Percentiles rank a stretch among this genome's conserved stretches.
Evolutionary conservation across 2,113 vertebrate genomes (phyloP).

Genomic region (Trichomycterus rosablanca): DNA sequence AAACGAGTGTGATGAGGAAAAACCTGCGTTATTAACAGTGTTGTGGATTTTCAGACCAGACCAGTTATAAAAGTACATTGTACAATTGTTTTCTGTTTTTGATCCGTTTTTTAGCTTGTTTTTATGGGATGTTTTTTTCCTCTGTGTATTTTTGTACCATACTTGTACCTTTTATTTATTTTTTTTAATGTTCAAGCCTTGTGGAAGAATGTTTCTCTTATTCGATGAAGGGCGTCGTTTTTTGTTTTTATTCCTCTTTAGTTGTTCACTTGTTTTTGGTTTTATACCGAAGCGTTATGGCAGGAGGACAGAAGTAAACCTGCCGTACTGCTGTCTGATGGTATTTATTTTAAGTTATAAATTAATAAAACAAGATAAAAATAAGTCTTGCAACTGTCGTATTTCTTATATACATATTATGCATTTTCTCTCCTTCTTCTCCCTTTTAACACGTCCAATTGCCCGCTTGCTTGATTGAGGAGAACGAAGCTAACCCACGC

Average conservation of each 20-base stretch:
- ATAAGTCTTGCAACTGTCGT: constrained; percentile 47
- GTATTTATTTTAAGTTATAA: constrained; percentile 79
- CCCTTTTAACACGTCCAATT: no score
- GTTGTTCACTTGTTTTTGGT: constrained; percentile 54
- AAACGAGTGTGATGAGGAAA: no score
- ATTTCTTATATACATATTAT: no score
- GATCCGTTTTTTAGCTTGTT: constrained; percentile 48
- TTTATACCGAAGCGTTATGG: constrained; percentile 69
- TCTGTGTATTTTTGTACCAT: constrained; percentile 56
- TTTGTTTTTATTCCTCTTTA: constrained; percentile 43
- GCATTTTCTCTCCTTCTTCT: no score
- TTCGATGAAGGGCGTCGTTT: constrained; percentile 46
- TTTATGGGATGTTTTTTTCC: constrained; percentile 25
- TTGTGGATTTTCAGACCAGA: no score
- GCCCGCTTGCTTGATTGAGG: no score
- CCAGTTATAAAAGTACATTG: no score
- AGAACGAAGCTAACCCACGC: no score
- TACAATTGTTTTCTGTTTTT: no score
- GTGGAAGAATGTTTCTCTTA: constrained; percentile 50
- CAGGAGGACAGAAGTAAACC: constrained; percentile 64
- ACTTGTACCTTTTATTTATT: constrained; percentile 58
- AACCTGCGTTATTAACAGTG: no score
- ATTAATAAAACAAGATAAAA: constrained; percentile 71
- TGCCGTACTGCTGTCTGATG: constrained; percentile 66
- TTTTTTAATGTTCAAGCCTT: constrained; percentile 43